Conservation (phyloP, 2,113 vertebrate species). For the Corythaeola cristata region DNA sequence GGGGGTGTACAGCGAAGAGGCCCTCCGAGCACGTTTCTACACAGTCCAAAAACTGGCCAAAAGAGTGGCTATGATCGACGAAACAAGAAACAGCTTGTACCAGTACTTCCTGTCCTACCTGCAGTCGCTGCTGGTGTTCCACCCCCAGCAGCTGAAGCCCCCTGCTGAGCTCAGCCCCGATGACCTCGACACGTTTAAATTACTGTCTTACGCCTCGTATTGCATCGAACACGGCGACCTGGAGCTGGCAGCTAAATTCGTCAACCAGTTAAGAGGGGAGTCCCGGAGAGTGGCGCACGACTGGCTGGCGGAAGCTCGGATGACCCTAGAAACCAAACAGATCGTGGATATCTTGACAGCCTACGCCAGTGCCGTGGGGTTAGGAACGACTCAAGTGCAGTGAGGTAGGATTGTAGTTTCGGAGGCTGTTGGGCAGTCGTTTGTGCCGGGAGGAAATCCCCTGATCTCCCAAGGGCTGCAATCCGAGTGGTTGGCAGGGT, state of each 20-base stretch:
- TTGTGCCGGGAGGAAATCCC: not conserved
- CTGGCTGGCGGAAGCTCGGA: slow-evolving; percentile 91
- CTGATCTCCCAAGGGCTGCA: not conserved
- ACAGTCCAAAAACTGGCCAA: slow-evolving; percentile 83
- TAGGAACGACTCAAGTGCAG: slow-evolving; percentile 89
- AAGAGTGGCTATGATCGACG: slow-evolving; percentile 91
- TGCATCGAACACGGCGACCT: slow-evolving; percentile 93
- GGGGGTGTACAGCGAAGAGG: slow-evolving; percentile 91
- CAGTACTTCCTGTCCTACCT: slow-evolving; percentile 96
- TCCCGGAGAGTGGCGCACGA: slow-evolving; percentile 89
- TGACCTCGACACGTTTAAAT: slow-evolving; percentile 88
- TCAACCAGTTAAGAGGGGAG: slow-evolving; percentile 93
- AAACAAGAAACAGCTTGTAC: slow-evolving; percentile 92
- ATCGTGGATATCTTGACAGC: slow-evolving; percentile 89
- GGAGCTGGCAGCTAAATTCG: slow-evolving; percentile 93
- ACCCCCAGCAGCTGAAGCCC: slow-evolving; percentile 81
- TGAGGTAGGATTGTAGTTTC: not conserved
- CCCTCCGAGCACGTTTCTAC: slow-evolving; percentile 87
- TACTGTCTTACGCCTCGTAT: slow-evolving; percentile 91
- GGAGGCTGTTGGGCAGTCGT: not conserved
- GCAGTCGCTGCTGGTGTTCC: slow-evolving; percentile 89
- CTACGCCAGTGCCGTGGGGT: slow-evolving; percentile 89
- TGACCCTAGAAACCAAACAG: slow-evolving; percentile 93
- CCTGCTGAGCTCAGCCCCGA: slow-evolving; percentile 81
- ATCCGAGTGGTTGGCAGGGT: not conserved